A percentile compares a stretch with the other conserved stretches of the same genome.
Conservation (phyloP, 2,113 vertebrate genomes). For the Labrus mixtus region DNA sequence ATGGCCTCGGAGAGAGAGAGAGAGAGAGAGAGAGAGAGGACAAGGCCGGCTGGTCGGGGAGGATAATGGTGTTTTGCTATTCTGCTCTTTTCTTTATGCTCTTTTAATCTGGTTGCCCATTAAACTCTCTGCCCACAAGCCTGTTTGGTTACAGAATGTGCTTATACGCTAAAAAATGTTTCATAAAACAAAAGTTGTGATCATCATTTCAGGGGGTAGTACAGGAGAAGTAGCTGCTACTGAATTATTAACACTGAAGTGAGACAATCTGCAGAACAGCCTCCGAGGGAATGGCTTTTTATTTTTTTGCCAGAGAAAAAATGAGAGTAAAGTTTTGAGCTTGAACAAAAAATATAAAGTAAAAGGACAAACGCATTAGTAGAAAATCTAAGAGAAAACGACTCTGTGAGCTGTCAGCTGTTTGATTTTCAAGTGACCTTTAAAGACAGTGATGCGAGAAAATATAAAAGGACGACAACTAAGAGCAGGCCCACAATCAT, state of each 20-base stretch:
- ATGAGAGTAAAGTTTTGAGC: neutral
- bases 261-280: neutral
- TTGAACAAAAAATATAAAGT: neutral
- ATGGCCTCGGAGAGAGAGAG: conserved; percentile 12
- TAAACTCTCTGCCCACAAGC: conserved; percentile 2
- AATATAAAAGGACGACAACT: neutral
- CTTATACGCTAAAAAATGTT: neutral
- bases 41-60: neutral
- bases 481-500: neutral
- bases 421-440: neutral
- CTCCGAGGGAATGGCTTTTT: neutral
- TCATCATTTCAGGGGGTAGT: neutral
- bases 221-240: neutral
- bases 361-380: neutral
- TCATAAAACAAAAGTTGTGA: neutral
- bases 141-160: neutral
- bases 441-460: neutral
- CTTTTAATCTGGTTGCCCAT: conserved; percentile 28
- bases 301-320: neutral
- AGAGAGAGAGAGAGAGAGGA: conserved; percentile 9
- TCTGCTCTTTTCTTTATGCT: conserved; percentile 13
- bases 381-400: neutral
- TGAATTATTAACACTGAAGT: conserved; percentile 12
- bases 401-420: neutral
- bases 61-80: conserved; percentile 39